Percentiles rank a stretch among this genome's conserved stretches.
Conservation (phyloP, 2,888 invertebrate genomes). For the Tuta absoluta region DNA sequence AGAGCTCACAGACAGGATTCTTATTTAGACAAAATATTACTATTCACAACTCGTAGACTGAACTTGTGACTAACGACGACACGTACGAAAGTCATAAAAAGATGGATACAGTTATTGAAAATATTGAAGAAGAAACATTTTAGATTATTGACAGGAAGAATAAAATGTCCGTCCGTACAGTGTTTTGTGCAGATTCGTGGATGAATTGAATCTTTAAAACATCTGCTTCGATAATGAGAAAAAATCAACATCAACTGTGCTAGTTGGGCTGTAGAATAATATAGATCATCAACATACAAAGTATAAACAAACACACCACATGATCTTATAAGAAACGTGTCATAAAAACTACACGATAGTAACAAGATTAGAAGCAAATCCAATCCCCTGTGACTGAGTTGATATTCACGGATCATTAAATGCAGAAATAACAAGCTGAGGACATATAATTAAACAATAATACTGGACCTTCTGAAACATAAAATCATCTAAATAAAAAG, state of each 20-base stretch:
- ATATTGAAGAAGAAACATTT: neutral
- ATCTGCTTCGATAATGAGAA: neutral
- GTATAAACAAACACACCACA: neutral
- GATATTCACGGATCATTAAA: constrained; percentile 14
- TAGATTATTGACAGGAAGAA: neutral
- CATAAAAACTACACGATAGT: neutral
- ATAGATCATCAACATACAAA: neutral
- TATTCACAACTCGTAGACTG: constrained; percentile 19
- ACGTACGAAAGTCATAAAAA: constrained; percentile 5
- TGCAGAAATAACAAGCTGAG: constrained; percentile 21
- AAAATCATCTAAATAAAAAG: neutral
- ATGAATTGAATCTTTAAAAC: neutral
- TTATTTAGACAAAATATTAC: constrained; percentile 19
- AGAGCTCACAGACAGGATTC: constrained; percentile 4
- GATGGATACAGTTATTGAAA: neutral
- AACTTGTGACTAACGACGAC: constrained; percentile 19
- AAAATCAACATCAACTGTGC: no score
- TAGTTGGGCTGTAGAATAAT: no score
- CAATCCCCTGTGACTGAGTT: neutral
- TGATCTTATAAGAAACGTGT: neutral
- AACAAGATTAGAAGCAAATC: constrained; percentile 8
- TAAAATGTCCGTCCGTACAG: neutral
- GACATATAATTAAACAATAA: constrained; percentile 1
- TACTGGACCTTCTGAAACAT: neutral
- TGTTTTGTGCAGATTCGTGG: neutral